Conservation (phyloP, 2,113 vertebrate genomes). For the Myrmophylax atrothorax region DNA sequence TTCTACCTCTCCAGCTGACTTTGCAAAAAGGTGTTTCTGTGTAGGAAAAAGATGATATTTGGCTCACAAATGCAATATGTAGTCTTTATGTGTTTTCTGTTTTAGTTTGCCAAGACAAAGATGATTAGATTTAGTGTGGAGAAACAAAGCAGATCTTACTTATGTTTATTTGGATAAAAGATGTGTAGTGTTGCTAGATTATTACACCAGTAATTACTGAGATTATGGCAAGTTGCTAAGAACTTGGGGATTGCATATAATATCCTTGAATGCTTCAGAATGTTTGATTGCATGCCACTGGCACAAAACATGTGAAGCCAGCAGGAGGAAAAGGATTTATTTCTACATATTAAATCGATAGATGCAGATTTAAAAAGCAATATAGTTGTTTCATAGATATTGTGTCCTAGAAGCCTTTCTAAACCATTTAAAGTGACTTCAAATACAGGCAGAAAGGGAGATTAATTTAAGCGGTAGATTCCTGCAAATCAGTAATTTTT, state of each 20-base stretch:
- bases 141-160: neutral
- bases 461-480: slow-evolving; percentile 7
- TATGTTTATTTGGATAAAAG: slow-evolving; percentile 29
- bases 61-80: neutral
- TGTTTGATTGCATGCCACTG: neutral
- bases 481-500: neutral
- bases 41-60: neutral
- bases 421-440: slow-evolving; percentile 16
- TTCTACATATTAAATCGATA: slow-evolving; percentile 5
- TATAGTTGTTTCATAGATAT: neutral
- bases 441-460: neutral
- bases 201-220: slow-evolving; percentile 27
- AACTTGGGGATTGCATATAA: neutral
- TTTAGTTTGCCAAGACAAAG: slow-evolving; percentile 18
- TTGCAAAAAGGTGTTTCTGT: neutral
- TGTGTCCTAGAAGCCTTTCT: neutral
- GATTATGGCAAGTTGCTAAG: neutral
- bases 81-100: neutral
- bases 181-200: slow-evolving; percentile 26
- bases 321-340: slow-evolving; percentile 17
- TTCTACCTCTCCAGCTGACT: neutral
- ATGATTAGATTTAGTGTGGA: neutral
- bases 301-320: neutral
- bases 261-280: neutral
- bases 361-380: neutral